Evolutionary conservation across 1,140 invertebrate genomes (phyloP), one percentile per base, ranked within the genome.

Genomic region (Matsumurasca onukii): DNA sequence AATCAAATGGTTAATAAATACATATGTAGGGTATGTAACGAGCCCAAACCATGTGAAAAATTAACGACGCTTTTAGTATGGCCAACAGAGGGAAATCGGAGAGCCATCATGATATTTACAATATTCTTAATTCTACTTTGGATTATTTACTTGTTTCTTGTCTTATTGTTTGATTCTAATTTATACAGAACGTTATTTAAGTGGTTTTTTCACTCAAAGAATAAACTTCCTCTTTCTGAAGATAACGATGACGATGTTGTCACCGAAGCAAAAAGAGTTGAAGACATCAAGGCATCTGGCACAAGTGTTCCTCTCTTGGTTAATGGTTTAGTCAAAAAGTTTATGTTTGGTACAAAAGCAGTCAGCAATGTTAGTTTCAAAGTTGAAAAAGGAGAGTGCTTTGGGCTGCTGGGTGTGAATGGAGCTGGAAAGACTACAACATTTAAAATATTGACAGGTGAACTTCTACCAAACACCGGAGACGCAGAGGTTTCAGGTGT

Each of bases 381-480:
- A 3, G 82, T 86, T n/a, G 81, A 82, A 22, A 81, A 83, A 20
- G 89, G 90, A 1, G 90, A 97, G 82, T 97, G 94, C 76, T 97
- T 97, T 79, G 95, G 95, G 0, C 79, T 98, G 39, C 81, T 98
- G 29, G 95, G 95, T 9, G 85, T 92, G 2, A 95, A 95, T 78
- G 92, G 92, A n/a, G 91, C 91, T 31, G 89, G 86, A 1, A 91
- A 94, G 81, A 94, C 93, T 1, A 91, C 91, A 2, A 93, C 91
- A 0, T 96, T 96, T 76, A 90, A 91, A 78, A 94, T 95, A 90
- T 79, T 95, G 67, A 96, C 94, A 0, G 95, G 94, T 17, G 69
- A 71, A 17, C 51, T 57, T 20, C 31, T 69, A 27, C 67, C 71
- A 13, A 69, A 74, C 17, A 31, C 66, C 39, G 73, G 73, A 15